Conservation (phyloP, 1,140 invertebrate species). For the Lepidurus arcticus region DNA sequence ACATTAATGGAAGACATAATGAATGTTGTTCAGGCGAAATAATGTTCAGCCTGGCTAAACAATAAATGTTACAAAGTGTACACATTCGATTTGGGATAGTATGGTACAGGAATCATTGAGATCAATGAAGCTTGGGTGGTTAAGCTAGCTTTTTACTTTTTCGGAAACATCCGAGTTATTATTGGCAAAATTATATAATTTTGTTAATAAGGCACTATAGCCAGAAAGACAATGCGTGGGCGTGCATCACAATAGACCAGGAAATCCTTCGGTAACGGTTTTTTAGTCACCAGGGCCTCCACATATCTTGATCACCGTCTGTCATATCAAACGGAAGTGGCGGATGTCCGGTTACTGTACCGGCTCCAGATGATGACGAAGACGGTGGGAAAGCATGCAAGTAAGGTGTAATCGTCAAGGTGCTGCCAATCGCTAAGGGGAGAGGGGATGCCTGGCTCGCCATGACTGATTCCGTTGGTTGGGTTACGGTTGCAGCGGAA, state of each 20-base stretch:
- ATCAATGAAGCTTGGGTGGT: no score
- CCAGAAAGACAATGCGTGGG: constrained; percentile 12
- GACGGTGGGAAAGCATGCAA: not conserved
- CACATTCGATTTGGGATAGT: no score
- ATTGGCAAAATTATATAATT: not conserved
- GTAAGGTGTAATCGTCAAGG: constrained; percentile 14
- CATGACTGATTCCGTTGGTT: not conserved
- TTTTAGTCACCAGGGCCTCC: constrained; percentile 1
- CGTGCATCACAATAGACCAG: constrained; percentile 12
- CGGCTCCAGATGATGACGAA: not conserved
- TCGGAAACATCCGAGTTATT: no score
- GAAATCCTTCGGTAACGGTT: not conserved
- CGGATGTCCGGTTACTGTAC: not conserved
- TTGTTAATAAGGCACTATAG: constrained; percentile 9
- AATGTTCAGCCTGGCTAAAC: no score
- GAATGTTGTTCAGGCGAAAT: no score
- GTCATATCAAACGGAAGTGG: constrained; percentile 13
- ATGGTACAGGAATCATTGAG: no score
- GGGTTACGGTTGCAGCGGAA: not conserved
- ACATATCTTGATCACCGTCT: constrained; percentile 1
- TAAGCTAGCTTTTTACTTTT: no score
- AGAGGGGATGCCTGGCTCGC: not conserved
- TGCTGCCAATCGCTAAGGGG: not conserved
- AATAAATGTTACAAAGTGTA: no score
- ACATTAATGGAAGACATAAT: no score